Conservation (phyloP, 1,140 invertebrate genomes). For the Drosophila nigrodunni region DNA sequence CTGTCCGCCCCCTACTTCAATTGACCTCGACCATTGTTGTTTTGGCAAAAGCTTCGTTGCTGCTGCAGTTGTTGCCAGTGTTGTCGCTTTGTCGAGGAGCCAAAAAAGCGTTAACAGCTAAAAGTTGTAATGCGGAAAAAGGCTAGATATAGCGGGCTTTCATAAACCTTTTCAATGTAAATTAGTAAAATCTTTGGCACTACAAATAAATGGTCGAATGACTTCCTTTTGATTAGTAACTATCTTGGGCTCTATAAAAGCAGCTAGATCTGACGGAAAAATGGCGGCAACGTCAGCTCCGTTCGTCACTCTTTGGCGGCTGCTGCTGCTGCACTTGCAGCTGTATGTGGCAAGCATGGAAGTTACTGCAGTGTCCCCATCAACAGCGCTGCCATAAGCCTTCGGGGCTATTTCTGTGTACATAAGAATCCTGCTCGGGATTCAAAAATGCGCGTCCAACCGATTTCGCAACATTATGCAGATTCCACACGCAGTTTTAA, state of each 20-base stretch:
- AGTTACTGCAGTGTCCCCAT: slow-evolving; percentile 31
- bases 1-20: slow-evolving; percentile 1
- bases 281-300: neutral
- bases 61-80: slow-evolving; percentile 7
- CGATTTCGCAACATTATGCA: slow-evolving; percentile 63
- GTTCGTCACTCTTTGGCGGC: neutral
- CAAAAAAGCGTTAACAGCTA: too few relatives aligned
- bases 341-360: slow-evolving; percentile 39
- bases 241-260: too few relatives aligned
- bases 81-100: neutral
- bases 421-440: slow-evolving; percentile 67
- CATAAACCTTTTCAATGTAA: too few relatives aligned
- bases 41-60: slow-evolving; percentile 24
- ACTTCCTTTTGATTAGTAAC: too few relatives aligned
- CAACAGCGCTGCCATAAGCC: slow-evolving; percentile 57
- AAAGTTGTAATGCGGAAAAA: too few relatives aligned
- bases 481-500: slow-evolving; percentile 55
- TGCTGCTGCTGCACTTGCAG: slow-evolving; percentile 9
- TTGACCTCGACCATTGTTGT: slow-evolving; percentile 51
- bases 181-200: too few relatives aligned
- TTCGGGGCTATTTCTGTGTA: slow-evolving; percentile 52
- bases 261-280: too few relatives aligned
- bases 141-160: too few relatives aligned
- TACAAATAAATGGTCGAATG: too few relatives aligned
- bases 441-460: slow-evolving; percentile 66